Evolutionary conservation across 2,888 invertebrate genomes (phyloP).

Genomic region (Tetanocera ferruginea): DNA sequence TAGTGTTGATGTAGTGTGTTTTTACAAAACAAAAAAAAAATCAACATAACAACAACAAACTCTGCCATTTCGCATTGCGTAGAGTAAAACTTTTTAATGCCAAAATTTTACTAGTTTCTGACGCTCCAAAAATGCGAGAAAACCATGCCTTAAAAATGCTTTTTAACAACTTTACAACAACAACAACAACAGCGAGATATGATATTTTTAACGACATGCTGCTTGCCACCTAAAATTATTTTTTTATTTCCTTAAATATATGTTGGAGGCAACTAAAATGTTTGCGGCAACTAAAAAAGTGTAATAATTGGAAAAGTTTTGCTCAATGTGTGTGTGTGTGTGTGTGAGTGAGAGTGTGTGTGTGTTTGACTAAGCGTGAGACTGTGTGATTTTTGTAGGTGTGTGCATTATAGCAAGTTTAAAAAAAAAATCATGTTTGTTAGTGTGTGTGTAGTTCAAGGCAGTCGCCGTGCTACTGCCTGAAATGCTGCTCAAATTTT

Average conservation of each 20-base stretch:
- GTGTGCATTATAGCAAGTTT: not conserved
- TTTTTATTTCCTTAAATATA: not conserved
- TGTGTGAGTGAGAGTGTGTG: not conserved
- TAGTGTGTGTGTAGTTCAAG: too few relatives aligned
- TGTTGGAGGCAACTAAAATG: not conserved
- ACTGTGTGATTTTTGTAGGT: not conserved
- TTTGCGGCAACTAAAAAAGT: not conserved
- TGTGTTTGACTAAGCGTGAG: not conserved
- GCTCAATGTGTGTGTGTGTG: not conserved
- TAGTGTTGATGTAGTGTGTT: too few relatives aligned
- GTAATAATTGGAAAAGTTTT: conserved; percentile 23
- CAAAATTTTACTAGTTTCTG: too few relatives aligned
- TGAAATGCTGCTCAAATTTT: too few relatives aligned
- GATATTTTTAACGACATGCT: not conserved
- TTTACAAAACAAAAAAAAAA: too few relatives aligned
- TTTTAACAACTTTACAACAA: not conserved
- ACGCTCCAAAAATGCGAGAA: too few relatives aligned
- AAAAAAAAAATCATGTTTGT: not conserved
- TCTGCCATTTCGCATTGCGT: too few relatives aligned
- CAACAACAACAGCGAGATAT: not conserved
- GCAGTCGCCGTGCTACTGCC: too few relatives aligned
- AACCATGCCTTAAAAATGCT: not conserved
- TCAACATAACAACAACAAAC: too few relatives aligned
- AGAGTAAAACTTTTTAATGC: too few relatives aligned
- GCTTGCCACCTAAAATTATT: not conserved